These are phyloP conservation scores for Drosophila ercepeae DNA, from an alignment of 1,140 invertebrate species.

Conservation along the genomic window DNA sequence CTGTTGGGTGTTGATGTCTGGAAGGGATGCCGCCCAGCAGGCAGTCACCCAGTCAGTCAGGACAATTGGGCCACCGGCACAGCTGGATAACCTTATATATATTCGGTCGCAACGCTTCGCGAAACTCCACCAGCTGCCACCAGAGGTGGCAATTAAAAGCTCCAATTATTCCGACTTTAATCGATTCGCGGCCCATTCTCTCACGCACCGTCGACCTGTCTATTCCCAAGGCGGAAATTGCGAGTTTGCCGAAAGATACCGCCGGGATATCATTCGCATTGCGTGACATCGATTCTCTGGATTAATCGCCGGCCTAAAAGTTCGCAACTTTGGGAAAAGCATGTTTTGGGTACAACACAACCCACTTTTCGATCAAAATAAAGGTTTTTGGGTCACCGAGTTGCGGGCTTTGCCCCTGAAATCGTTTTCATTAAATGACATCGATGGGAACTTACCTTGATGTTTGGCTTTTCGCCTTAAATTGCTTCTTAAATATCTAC, in stretches of 20 bases:
- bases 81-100: conserved; percentile 38
- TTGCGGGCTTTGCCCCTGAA: neutral
- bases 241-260: conserved; percentile 41
- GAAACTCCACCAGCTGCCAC: conserved; percentile 32
- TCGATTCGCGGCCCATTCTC: conserved; percentile 54
- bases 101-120: conserved; percentile 11
- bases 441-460: neutral
- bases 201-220: conserved; percentile 43
- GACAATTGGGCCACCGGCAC: conserved; percentile 34
- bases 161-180: conserved; percentile 69
- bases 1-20: conserved; percentile 29
- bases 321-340: no score
- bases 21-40: conserved; percentile 37
- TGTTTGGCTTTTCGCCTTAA: no score
- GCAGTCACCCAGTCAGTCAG: conserved; percentile 39
- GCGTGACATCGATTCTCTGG: conserved; percentile 43
- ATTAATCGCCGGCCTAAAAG: neutral
- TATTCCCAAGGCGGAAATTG: conserved; percentile 62
- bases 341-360: neutral
- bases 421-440: neutral
- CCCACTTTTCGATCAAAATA: neutral
- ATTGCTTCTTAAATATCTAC: no score
- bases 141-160: conserved; percentile 64
- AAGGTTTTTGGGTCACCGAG: neutral
- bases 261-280: conserved; percentile 32